phyloP scores from a whole-genome alignment of 2,888 invertebrate species.

The Morpho deidamia region DNA sequence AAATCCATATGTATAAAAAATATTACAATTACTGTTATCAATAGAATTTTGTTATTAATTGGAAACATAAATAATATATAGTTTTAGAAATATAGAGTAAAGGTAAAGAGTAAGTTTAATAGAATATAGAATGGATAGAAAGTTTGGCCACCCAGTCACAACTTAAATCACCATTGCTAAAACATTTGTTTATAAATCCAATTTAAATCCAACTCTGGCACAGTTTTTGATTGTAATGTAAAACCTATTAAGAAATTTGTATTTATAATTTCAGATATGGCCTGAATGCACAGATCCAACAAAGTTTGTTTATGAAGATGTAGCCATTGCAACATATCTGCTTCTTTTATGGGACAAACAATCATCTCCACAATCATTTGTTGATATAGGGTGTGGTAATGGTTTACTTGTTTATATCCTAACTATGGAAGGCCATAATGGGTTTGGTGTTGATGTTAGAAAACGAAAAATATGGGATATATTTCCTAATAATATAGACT shows the following conservation, averaged over 20 bases:
- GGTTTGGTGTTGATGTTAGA: constrained; percentile 91
- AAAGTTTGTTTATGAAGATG: constrained; percentile 97
- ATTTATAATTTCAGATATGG: constrained; percentile 82
- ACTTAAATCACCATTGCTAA: too few species aligned
- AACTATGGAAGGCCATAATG: constrained; percentile 88
- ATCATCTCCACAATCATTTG: constrained; percentile 80
- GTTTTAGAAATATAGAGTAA: too few species aligned
- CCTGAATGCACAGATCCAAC: constrained; percentile 94
- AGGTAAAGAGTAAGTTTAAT: too few species aligned
- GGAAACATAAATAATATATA: too few species aligned
- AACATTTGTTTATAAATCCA: too few species aligned
- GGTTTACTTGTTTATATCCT: constrained; percentile 94
- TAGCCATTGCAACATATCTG: constrained; percentile 94
- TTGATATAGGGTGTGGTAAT: constrained; percentile 98
- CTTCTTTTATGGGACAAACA: constrained; percentile 86
- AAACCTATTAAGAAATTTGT: neutral
- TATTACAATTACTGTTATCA: too few species aligned
- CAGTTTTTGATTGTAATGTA: too few species aligned
- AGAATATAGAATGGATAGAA: too few species aligned
- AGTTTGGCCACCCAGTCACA: too few species aligned
- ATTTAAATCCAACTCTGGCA: too few species aligned
- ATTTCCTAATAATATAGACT: constrained; percentile 80
- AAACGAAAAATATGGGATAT: constrained; percentile 92
- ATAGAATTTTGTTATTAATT: too few species aligned
- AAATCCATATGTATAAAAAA: too few species aligned